Base-by-base conservation (phyloP, 2,797 vertebrate genomes). In the Phoebastria nigripes region DNA sequence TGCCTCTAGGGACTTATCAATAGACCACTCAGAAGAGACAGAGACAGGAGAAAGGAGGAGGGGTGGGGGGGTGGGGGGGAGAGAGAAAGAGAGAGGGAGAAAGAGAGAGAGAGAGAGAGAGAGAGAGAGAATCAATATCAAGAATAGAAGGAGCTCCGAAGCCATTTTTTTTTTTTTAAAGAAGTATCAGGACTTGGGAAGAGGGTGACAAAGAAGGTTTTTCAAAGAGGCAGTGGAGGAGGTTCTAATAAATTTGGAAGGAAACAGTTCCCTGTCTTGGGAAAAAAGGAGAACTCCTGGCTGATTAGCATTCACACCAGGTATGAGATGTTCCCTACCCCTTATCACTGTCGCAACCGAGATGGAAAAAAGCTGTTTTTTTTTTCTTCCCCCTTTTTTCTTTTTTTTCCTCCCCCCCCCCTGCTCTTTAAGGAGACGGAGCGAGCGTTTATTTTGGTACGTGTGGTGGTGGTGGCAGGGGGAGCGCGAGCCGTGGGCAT, bases 251-350 rank as follows among this genome's bases (percentile, higher is more conserved):
- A 99, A 99, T 99, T 99, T 99, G 99, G 99, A 99, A 99, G 99
- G 99, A 99, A 99, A 99, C 99, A 99, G 98, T 99, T 99, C 99
- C 98, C 99, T 99, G 99, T 99, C 99, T 99, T 99, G 99, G 98
- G 99, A 98, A 98, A 98, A 98, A 98, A 98, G 98, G 98, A 98
- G 98, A 99, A 99, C 99, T 99, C 99, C 99, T 99, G 99, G 98
- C 99, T 99, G 99, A 99, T 99, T 99, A 99, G 99, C 99, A 99
- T 99, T 99, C 99, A 99, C 99, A 99, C 99, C 99, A 99, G 99
- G 99, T 99, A 99, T 98, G 98, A 99, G 98, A 98, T 98, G 98
- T 99, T 99, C 99, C 98, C 99, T 99, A 99, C 98, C 98, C 99
- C 99, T 99, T 98, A 97, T 99, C 99, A 99, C 99, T 99, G 98